Conservation (phyloP, 2,113 vertebrate genomes). For the Perca schrenkii region DNA sequence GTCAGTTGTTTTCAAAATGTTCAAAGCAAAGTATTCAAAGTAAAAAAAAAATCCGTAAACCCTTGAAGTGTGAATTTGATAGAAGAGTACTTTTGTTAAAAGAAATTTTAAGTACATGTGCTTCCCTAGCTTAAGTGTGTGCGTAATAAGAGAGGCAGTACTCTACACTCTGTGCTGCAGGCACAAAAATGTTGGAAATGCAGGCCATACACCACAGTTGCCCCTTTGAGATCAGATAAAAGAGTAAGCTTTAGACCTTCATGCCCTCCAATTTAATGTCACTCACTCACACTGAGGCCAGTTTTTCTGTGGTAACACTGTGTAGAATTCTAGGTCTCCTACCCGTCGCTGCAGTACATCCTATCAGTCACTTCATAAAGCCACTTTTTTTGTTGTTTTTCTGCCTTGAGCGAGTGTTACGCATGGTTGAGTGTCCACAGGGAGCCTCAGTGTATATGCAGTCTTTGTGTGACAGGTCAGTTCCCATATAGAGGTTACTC, state of each 20-base stretch:
- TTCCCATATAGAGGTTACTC: slow-evolving; percentile 44
- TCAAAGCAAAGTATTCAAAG: slow-evolving; percentile 3
- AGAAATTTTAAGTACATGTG: not conserved
- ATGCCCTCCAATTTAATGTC: slow-evolving; percentile 54
- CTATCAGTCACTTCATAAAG: slow-evolving; percentile 61
- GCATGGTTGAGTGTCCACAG: slow-evolving; percentile 60
- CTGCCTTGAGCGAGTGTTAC: slow-evolving; percentile 54
- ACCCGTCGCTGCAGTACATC: slow-evolving; percentile 39
- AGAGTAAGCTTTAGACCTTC: slow-evolving; percentile 52
- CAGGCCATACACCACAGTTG: not conserved
- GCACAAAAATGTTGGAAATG: slow-evolving; percentile 21
- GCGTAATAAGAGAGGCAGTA: not conserved
- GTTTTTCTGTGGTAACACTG: slow-evolving; percentile 47
- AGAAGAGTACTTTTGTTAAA: not conserved
- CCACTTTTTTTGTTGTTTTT: slow-evolving; percentile 17
- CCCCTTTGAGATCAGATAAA: slow-evolving; percentile 59
- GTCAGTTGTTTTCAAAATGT: slow-evolving; percentile 6
- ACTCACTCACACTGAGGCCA: slow-evolving; percentile 47
- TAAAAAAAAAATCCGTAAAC: not conserved
- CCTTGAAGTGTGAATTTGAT: not conserved
- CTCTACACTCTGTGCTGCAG: slow-evolving; percentile 1
- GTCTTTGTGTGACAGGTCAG: slow-evolving; percentile 64
- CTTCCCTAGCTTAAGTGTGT: not conserved
- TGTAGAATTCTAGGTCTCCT: slow-evolving; percentile 56
- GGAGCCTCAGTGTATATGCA: slow-evolving; percentile 56